Conservation (phyloP, 2,797 vertebrate genomes). For the Natrix natrix region DNA sequence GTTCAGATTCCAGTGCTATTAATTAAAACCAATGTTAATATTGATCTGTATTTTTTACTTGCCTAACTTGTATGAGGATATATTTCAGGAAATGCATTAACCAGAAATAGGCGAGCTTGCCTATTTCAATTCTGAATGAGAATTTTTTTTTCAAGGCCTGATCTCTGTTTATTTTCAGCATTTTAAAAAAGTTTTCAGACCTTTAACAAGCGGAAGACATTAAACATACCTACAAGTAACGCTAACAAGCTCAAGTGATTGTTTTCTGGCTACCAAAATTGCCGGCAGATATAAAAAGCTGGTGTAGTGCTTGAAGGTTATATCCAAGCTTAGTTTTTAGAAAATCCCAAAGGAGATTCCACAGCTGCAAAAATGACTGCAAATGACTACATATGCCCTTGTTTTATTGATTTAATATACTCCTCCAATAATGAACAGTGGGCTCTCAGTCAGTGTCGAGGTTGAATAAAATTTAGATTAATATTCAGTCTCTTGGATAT, state of each 20-base stretch:
- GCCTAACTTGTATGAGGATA: not conserved
- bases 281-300: not conserved
- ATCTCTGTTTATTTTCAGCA: not conserved
- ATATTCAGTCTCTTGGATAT: not conserved
- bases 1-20: not conserved
- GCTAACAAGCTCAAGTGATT: not conserved
- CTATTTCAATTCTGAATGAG: not conserved
- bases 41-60: not conserved
- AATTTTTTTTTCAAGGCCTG: not conserved
- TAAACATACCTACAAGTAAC: not conserved
- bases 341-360: not conserved
- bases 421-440: not conserved
- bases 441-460: not conserved
- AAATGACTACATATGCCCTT: not conserved
- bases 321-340: not conserved
- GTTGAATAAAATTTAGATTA: not conserved
- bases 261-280: not conserved
- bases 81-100: not conserved
- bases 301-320: not conserved
- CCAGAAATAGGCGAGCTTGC: not conserved
- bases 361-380: not conserved
- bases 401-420: not conserved
- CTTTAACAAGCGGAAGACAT: not conserved
- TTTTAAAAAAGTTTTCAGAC: not conserved
- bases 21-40: not conserved